These are phyloP conservation scores for Hylia prasina DNA, from an alignment of 2,113 vertebrate species.

Conservation along the genomic window DNA sequence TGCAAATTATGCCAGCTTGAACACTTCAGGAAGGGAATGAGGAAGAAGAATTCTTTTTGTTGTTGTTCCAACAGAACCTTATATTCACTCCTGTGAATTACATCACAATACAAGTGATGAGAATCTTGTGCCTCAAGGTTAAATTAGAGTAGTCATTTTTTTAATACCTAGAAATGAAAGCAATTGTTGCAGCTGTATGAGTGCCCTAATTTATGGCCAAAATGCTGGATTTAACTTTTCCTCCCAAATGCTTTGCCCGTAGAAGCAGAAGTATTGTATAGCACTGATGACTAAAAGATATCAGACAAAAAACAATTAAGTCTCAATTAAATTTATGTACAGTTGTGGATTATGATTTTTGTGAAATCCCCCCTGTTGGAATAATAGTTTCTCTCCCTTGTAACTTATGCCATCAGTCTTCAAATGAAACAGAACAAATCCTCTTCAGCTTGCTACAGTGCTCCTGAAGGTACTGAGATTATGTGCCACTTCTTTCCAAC, in stretches of 20 bases:
- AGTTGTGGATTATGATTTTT: slow-evolving; percentile 2
- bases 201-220: not conserved
- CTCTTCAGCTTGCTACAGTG: not conserved
- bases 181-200: not conserved
- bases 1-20: not conserved
- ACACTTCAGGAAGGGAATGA: not conserved
- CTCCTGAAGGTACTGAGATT: not conserved
- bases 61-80: not conserved
- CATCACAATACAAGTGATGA: not conserved
- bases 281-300: not conserved
- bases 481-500: not conserved
- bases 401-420: not conserved
- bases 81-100: not conserved
- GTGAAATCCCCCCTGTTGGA: not conserved
- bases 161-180: slow-evolving; percentile 46
- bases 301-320: not conserved
- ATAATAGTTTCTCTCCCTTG: not conserved
- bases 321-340: slow-evolving; percentile 34
- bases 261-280: not conserved
- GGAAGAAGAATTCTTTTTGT: not conserved
- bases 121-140: slow-evolving; percentile 38
- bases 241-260: not conserved
- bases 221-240: not conserved
- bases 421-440: slow-evolving; percentile 11
- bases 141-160: slow-evolving; percentile 39